These are phyloP conservation scores for Novumbra hubbsi DNA, from an alignment of 2,797 vertebrate species.

Conservation along the genomic window DNA sequence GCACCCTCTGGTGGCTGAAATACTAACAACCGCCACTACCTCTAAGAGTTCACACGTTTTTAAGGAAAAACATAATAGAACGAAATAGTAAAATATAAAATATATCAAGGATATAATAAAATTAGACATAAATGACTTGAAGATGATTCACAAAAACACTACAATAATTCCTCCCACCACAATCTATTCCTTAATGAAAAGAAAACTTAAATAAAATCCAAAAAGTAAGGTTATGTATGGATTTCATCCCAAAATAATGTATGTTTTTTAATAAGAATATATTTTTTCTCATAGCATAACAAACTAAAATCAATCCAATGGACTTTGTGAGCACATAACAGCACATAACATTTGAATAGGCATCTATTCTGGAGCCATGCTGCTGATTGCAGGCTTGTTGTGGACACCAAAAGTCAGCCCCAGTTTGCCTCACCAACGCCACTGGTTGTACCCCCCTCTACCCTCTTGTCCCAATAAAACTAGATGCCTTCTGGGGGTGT, in stretches of 20 bases:
- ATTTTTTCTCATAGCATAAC: no score
- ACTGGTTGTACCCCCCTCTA: conserved; percentile 49
- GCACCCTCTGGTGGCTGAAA: conserved; percentile 66
- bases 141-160: neutral
- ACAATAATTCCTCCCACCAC: neutral
- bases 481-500: conserved; percentile 68
- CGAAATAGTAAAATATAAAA: neutral
- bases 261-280: no score
- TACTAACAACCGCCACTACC: neutral
- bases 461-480: conserved; percentile 64
- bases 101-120: neutral
- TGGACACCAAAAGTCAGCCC: conserved; percentile 67
- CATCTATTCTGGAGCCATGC: conserved; percentile 63
- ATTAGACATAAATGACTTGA: neutral
- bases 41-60: neutral
- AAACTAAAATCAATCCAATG: conserved; percentile 31
- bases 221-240: no score
- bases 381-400: conserved; percentile 57
- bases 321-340: conserved; percentile 61
- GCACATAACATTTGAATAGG: conserved; percentile 59
- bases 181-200: neutral
- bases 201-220: conserved; percentile 22
- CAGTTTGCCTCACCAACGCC: conserved; percentile 68
- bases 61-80: neutral
- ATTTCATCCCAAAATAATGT: no score